Conservation (phyloP, 2,888 invertebrate genomes). For the Zootermopsis nevadensis region DNA sequence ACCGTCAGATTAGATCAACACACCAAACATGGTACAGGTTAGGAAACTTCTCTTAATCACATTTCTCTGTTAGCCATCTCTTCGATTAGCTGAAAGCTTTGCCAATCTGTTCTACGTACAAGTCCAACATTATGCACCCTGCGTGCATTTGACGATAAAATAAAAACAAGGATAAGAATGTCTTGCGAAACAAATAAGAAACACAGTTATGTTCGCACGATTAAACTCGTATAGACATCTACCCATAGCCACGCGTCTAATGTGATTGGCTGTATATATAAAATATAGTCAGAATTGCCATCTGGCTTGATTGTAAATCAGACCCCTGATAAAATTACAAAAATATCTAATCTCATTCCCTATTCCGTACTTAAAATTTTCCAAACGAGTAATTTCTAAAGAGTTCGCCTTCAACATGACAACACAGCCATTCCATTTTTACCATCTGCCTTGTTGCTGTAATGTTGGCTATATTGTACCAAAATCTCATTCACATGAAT, state of each 20-base stretch:
- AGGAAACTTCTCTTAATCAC: not conserved
- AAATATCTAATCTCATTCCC: not conserved
- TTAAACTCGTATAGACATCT: not conserved
- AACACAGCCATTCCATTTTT: not conserved
- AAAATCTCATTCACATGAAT: not conserved
- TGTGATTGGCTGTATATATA: not conserved
- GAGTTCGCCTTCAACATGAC: not conserved
- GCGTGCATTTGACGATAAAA: not conserved
- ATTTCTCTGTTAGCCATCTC: not conserved
- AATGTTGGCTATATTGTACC: not conserved
- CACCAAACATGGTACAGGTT: too few relatives aligned
- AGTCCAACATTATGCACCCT: not conserved
- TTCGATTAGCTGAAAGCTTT: not conserved
- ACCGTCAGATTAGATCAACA: not conserved
- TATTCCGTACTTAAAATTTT: not conserved
- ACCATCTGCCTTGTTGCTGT: not conserved
- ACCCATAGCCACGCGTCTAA: not conserved
- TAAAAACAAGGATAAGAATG: not conserved
- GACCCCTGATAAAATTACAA: not conserved
- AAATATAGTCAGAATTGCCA: not conserved
- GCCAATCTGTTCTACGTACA: not conserved
- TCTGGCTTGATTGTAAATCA: not conserved
- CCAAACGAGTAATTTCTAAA: slow-evolving; percentile 8
- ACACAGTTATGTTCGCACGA: not conserved
- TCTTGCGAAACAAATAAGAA: not conserved